These are phyloP conservation scores for Trissolcus basalis DNA, from an alignment of 1,140 invertebrate species.

Conservation along the genomic window DNA sequence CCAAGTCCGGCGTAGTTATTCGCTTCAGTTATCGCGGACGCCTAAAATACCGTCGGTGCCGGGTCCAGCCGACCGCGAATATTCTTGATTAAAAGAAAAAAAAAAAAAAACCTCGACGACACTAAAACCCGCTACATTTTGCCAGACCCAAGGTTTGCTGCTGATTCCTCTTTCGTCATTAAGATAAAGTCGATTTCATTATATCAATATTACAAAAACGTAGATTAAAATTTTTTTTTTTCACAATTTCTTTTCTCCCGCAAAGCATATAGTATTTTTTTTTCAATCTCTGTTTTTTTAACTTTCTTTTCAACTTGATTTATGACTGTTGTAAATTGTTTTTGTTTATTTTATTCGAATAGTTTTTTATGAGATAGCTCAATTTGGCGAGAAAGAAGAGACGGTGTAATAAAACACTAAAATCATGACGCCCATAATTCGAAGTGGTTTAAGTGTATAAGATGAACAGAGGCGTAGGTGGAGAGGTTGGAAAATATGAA, in stretches of 20 bases:
- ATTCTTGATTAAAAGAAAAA: constrained; percentile 56
- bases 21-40: constrained; percentile 59
- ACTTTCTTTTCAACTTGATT: too few relatives aligned
- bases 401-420: too few relatives aligned
- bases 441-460: constrained; percentile 23
- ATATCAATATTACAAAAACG: constrained; percentile 9
- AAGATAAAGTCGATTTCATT: constrained; percentile 47
- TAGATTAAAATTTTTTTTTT: too few relatives aligned
- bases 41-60: constrained; percentile 53
- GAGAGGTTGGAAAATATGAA: constrained; percentile 35
- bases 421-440: constrained; percentile 17
- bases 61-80: constrained; percentile 58
- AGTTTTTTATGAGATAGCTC: too few relatives aligned
- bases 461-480: constrained; percentile 18
- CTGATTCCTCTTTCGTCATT: constrained; percentile 32
- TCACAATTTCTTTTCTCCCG: too few relatives aligned
- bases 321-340: too few relatives aligned
- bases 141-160: constrained; percentile 9
- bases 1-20: constrained; percentile 54
- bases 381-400: too few relatives aligned
- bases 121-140: constrained; percentile 27
- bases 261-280: too few relatives aligned
- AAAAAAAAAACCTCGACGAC: constrained; percentile 36
- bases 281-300: too few relatives aligned
- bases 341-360: too few relatives aligned